phyloP scores from a whole-genome alignment of 2,888 invertebrate species.

The Fabriciana adippe region DNA sequence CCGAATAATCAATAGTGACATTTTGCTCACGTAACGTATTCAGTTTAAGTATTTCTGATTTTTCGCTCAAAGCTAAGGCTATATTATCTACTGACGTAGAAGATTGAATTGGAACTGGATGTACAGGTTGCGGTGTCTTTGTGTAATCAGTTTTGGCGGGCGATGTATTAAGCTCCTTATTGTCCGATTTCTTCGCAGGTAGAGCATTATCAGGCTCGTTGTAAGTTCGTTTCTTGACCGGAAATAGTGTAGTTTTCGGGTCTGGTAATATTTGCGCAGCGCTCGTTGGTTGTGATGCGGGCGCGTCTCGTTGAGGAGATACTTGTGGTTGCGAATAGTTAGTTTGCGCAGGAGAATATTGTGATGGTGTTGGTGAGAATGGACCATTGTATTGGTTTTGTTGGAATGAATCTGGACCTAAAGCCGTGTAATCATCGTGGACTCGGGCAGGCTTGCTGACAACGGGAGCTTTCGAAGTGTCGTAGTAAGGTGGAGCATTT shows the following conservation, averaged over 20 bases:
- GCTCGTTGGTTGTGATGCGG: slow-evolving; percentile 36
- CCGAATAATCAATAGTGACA: slow-evolving; percentile 48
- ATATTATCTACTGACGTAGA: slow-evolving; percentile 68
- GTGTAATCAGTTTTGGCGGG: slow-evolving; percentile 58
- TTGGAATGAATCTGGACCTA: slow-evolving; percentile 80
- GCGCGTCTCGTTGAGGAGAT: slow-evolving; percentile 55
- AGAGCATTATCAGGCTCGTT: slow-evolving; percentile 72
- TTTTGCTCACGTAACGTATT: slow-evolving; percentile 61
- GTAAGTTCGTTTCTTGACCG: slow-evolving; percentile 85
- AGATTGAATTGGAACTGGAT: slow-evolving; percentile 49
- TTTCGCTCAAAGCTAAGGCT: slow-evolving; percentile 68
- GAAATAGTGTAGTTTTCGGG: slow-evolving; percentile 76
- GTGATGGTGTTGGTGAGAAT: slow-evolving; percentile 65
- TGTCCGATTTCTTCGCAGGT: slow-evolving; percentile 59
- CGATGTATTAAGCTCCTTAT: slow-evolving; percentile 45
- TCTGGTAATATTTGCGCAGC: slow-evolving; percentile 55
- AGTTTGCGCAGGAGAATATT: slow-evolving; percentile 63
- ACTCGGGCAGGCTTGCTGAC: slow-evolving; percentile 73
- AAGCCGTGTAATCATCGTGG: slow-evolving; percentile 81
- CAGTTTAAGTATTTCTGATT: slow-evolving; percentile 65
- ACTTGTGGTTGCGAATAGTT: slow-evolving; percentile 62
- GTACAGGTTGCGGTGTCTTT: slow-evolving; percentile 49
- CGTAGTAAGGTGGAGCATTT: slow-evolving; percentile 83
- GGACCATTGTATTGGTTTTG: slow-evolving; percentile 74
- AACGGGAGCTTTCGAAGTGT: slow-evolving; percentile 77